A percentile compares a stretch with the other conserved stretches of the same genome.
phyloP scores from a whole-genome alignment of 2,888 invertebrate species.

The Agrypnus murinus region DNA sequence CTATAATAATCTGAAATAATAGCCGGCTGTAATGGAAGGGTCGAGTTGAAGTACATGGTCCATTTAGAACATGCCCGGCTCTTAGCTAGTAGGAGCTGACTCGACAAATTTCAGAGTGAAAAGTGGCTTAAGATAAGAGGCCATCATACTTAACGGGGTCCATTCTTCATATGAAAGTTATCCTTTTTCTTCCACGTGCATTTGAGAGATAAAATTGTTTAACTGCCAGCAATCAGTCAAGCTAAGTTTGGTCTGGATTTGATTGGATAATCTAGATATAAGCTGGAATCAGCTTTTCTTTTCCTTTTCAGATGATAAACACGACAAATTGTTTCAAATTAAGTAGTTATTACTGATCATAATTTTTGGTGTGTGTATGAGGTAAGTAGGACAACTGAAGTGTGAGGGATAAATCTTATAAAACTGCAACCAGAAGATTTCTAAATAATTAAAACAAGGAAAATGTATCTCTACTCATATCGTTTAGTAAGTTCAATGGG shows the following conservation, averaged over 20 bases:
- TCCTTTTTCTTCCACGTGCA: slow-evolving; percentile 40
- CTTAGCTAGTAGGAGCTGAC: slow-evolving; percentile 57
- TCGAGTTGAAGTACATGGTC: slow-evolving; percentile 52
- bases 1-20: slow-evolving; percentile 51
- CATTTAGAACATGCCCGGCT: slow-evolving; percentile 55
- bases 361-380: too few relatives aligned
- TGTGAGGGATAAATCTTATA: too few relatives aligned
- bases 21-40: slow-evolving; percentile 48
- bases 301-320: too few relatives aligned
- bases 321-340: too few relatives aligned
- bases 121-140: slow-evolving; percentile 60
- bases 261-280: slow-evolving; percentile 29
- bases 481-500: too few relatives aligned
- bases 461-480: too few relatives aligned
- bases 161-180: slow-evolving; percentile 59
- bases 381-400: too few relatives aligned
- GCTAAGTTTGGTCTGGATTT: slow-evolving; percentile 29
- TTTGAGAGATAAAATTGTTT: slow-evolving; percentile 39
- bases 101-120: slow-evolving; percentile 60
- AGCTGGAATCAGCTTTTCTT: slow-evolving; percentile 3
- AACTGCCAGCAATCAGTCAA: slow-evolving; percentile 38
- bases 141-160: slow-evolving; percentile 59
- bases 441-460: too few relatives aligned
- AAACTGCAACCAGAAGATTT: too few relatives aligned
- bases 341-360: too few relatives aligned